phyloP scores from a whole-genome alignment of 2,888 invertebrate genomes.

The Caenorhabditis angaria region DNA sequence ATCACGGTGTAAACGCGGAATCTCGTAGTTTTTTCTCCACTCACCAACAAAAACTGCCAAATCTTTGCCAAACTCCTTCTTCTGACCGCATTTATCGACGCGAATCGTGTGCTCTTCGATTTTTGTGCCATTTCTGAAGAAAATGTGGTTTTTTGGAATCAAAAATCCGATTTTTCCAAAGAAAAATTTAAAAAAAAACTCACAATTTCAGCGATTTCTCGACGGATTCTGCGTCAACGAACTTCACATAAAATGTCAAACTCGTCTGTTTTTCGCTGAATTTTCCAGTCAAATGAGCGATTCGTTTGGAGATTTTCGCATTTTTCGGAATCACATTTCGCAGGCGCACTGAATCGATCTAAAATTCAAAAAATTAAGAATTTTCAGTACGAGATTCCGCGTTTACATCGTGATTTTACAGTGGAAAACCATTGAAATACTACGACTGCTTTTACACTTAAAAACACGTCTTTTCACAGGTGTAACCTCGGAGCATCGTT shows the following conservation, averaged over 20 bases:
- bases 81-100: constrained; percentile 39
- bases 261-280: constrained; percentile 46
- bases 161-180: background rate
- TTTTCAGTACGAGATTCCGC: no score
- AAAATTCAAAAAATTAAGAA: no score
- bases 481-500: no score
- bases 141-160: background rate
- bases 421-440: no score
- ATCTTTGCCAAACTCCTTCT: constrained; percentile 44
- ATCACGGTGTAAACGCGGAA: no score
- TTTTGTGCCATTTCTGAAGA: constrained; percentile 41
- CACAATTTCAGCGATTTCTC: constrained; percentile 46
- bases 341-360: constrained; percentile 44
- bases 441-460: no score
- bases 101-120: constrained; percentile 47
- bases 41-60: constrained; percentile 44
- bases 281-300: constrained; percentile 43
- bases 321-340: constrained; percentile 45
- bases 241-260: constrained; percentile 50
- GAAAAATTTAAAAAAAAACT: constrained; percentile 12
- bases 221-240: constrained; percentile 31
- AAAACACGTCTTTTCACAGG: no score
- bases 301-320: constrained; percentile 42
- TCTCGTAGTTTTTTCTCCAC: background rate
- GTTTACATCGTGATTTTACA: no score